Evolutionary conservation across 2,888 invertebrate species (phyloP).

Genomic region (Masnerella sp.): DNA sequence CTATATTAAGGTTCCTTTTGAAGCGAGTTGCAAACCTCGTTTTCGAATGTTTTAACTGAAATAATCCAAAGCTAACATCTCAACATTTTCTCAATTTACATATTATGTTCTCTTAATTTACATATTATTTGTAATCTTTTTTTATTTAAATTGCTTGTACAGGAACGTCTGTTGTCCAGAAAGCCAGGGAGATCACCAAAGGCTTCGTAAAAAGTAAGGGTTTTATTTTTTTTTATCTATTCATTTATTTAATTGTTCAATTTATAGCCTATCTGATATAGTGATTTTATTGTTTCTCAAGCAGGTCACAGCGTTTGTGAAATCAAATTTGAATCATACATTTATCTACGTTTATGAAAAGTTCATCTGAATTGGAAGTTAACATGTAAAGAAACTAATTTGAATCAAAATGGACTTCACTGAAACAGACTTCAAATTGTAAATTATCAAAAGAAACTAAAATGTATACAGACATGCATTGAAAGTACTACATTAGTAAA

Average conservation of each 20-base stretch:
- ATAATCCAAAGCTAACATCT: conserved; percentile 37
- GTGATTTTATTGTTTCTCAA: no score
- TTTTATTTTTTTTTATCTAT: conserved; percentile 23
- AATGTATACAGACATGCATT: no score
- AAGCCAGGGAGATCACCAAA: conserved; percentile 52
- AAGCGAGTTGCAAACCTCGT: not conserved
- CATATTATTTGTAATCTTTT: conserved; percentile 47
- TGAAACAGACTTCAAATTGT: no score
- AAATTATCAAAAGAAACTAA: no score
- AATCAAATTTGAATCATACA: no score
- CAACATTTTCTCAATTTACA: conserved; percentile 21
- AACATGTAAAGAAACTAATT: no score
- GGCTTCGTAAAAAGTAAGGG: conserved; percentile 43
- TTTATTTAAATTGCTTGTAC: conserved; percentile 55
- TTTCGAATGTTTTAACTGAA: conserved; percentile 19
- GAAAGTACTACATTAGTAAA: no score
- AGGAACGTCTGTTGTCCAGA: conserved; percentile 48
- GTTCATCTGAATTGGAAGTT: no score
- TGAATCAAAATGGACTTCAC: no score
- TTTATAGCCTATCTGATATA: conserved; percentile 9
- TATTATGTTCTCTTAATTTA: conserved; percentile 50
- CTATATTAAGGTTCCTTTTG: conserved; percentile 10
- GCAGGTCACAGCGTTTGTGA: no score
- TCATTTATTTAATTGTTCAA: not conserved
- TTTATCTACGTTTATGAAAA: no score